phyloP scores from a whole-genome alignment of 2,113 vertebrate genomes.

The Aegithalos caudatus region DNA sequence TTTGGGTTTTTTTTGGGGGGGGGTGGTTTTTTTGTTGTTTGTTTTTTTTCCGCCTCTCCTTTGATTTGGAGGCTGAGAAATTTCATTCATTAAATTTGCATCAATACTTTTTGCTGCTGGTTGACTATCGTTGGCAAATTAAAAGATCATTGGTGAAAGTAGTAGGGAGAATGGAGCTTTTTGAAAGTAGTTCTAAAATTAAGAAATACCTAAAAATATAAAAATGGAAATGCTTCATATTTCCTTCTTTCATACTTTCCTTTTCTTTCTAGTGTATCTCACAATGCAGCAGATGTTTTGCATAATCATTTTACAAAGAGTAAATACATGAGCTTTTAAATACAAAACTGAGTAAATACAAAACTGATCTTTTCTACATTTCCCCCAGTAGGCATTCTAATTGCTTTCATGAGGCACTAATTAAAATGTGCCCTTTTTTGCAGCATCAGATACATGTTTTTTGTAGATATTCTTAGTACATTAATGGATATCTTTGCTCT shows the following conservation, averaged over 20 bases:
- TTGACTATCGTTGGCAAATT: not conserved
- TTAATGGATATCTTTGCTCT: not conserved
- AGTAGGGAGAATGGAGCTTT: not conserved
- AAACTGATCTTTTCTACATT: not conserved
- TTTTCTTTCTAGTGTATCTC: not conserved
- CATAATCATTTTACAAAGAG: not conserved
- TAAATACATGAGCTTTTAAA: not conserved
- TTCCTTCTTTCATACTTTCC: not conserved
- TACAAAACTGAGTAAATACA: not conserved
- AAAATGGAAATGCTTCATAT: not conserved
- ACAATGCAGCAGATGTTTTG: not conserved
- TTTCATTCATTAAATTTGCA: not conserved
- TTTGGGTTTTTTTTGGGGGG: too few relatives aligned
- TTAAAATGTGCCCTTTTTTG: constrained; percentile 11
- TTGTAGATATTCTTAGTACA: constrained; percentile 8
- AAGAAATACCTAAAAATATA: not conserved
- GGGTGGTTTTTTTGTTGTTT: too few relatives aligned
- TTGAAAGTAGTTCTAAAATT: not conserved
- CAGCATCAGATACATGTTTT: not conserved
- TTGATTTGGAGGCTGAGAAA: not conserved
- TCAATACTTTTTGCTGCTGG: not conserved
- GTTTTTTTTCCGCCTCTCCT: not conserved
- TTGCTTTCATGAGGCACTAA: constrained; percentile 44
- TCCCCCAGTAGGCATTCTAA: constrained; percentile 31
- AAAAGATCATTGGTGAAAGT: not conserved